Evolutionary conservation across 1,140 invertebrate species (phyloP).

Genomic region (Drosophila mojavensis): DNA sequence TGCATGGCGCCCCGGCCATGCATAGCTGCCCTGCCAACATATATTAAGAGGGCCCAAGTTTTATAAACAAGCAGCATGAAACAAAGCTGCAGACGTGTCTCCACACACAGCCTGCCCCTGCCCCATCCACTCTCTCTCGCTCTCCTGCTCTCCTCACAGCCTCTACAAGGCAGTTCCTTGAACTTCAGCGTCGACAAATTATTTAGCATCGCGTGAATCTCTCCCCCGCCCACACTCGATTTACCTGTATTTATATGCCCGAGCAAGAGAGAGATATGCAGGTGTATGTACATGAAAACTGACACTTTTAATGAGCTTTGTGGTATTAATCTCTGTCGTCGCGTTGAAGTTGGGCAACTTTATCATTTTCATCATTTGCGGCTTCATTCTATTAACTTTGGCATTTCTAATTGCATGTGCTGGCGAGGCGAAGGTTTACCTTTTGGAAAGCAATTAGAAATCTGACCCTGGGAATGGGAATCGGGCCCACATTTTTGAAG

Average conservation of each 20-base stretch:
- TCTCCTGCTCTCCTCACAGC: neutral
- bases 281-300: slow-evolving; percentile 58
- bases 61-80: slow-evolving; percentile 48
- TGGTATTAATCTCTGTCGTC: slow-evolving; percentile 72
- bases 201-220: slow-evolving; percentile 59
- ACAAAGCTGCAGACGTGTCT: slow-evolving; percentile 53
- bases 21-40: slow-evolving; percentile 43
- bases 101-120: neutral
- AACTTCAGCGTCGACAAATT: slow-evolving; percentile 71
- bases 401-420: slow-evolving; percentile 39
- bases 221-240: neutral
- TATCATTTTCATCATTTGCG: slow-evolving; percentile 29
- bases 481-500: slow-evolving; percentile 2
- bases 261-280: no score
- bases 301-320: slow-evolving; percentile 78
- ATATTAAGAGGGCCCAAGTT: slow-evolving; percentile 54
- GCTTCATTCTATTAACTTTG: slow-evolving; percentile 41
- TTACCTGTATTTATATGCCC: neutral
- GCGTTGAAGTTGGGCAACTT: slow-evolving; percentile 41
- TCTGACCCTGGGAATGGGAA: slow-evolving; percentile 31
- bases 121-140: neutral
- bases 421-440: slow-evolving; percentile 9
- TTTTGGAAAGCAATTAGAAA: slow-evolving; percentile 28
- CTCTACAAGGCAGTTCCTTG: slow-evolving; percentile 60
- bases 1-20: slow-evolving; percentile 52